phyloP scores from a whole-genome alignment of 2,888 invertebrate genomes.

The Saturnia japonica region DNA sequence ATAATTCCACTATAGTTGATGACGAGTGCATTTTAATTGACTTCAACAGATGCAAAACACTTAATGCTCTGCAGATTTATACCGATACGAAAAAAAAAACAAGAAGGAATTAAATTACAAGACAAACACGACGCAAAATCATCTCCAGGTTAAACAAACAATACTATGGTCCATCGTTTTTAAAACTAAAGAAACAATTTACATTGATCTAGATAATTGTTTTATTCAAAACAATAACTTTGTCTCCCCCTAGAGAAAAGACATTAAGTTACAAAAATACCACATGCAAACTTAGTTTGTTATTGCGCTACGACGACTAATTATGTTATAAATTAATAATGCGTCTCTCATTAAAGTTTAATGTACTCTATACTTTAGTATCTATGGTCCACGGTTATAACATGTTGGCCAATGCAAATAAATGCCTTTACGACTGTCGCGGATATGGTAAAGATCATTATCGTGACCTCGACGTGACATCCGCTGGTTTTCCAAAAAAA shows the following conservation, averaged over 20 bases:
- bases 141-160: not conserved
- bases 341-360: not conserved
- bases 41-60: conserved; percentile 11
- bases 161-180: not conserved
- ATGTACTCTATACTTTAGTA: not conserved
- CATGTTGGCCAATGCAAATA: conserved; percentile 6
- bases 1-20: conserved; percentile 10
- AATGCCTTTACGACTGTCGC: conserved; percentile 13
- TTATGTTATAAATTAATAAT: no score
- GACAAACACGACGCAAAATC: not conserved
- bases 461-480: conserved; percentile 62
- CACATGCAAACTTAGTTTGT: not conserved
- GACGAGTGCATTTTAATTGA: conserved; percentile 15
- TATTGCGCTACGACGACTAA: no score
- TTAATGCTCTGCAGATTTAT: not conserved
- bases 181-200: no score
- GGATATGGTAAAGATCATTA: conserved; percentile 54
- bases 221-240: no score
- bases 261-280: not conserved
- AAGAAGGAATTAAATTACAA: conserved; percentile 8
- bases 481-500: conserved; percentile 58
- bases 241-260: no score
- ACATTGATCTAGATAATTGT: no score
- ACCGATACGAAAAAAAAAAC: conserved; percentile 1
- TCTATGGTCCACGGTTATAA: not conserved